Evolutionary conservation across 2,888 invertebrate genomes (phyloP).

Genomic region (Mimumesa dahlbomi): DNA sequence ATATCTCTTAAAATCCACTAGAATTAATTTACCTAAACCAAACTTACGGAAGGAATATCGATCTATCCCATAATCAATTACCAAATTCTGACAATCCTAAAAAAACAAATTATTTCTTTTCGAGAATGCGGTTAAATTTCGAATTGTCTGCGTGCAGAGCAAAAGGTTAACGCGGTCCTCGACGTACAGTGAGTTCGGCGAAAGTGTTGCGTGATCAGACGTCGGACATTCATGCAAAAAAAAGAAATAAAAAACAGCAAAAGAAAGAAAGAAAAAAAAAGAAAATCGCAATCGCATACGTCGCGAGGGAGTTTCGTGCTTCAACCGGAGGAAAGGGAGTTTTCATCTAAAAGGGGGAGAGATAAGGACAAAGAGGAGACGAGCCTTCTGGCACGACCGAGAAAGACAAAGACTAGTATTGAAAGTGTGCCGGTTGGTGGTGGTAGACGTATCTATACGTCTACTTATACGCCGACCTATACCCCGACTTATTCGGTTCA

Average conservation of each 20-base stretch:
- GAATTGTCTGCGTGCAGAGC: neutral
- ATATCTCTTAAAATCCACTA: neutral
- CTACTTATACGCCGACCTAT: slow-evolving; percentile 36
- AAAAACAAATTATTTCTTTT: no score
- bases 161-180: neutral
- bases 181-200: neutral
- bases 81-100: no score
- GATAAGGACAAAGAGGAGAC: slow-evolving; percentile 19
- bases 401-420: slow-evolving; percentile 44
- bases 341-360: slow-evolving; percentile 16
- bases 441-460: slow-evolving; percentile 33
- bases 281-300: neutral
- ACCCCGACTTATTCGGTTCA: slow-evolving; percentile 47
- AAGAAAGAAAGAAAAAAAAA: no score
- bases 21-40: no score
- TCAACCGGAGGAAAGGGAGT: slow-evolving; percentile 4
- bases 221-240: neutral
- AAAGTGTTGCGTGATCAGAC: slow-evolving; percentile 11
- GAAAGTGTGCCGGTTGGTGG: slow-evolving; percentile 36
- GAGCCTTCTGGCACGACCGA: slow-evolving; percentile 35
- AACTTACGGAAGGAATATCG: no score
- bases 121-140: neutral
- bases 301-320: neutral
- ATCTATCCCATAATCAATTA: no score
- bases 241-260: no score